Evolutionary conservation across 1,140 invertebrate genomes (phyloP).

Genomic region (Coelopa frigida): DNA sequence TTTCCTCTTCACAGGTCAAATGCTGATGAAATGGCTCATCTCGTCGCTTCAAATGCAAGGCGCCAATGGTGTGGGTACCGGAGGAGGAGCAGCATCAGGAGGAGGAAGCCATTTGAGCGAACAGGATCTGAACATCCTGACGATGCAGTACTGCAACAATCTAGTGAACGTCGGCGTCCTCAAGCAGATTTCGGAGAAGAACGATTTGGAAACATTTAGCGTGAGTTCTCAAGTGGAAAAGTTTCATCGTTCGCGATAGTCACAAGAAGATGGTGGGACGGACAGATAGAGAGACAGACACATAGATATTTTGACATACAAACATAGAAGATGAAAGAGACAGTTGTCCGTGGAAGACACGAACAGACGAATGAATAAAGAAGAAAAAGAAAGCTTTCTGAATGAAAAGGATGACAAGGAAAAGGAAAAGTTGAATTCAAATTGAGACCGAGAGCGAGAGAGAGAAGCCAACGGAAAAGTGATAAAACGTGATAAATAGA

Average conservation of each 20-base stretch:
- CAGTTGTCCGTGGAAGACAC: neutral
- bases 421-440: no score
- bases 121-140: slow-evolving; percentile 67
- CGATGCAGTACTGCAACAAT: slow-evolving; percentile 77
- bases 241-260: neutral
- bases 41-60: slow-evolving; percentile 66
- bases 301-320: neutral
- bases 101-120: slow-evolving; percentile 52
- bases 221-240: slow-evolving; percentile 49
- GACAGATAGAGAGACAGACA: neutral
- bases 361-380: neutral
- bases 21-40: slow-evolving; percentile 82
- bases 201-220: slow-evolving; percentile 60
- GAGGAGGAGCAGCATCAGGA: no score
- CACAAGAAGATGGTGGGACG: neutral
- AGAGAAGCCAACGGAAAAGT: no score
- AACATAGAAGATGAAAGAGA: neutral
- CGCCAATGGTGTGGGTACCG: no score
- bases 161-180: slow-evolving; percentile 82
- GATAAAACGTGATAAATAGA: no score
- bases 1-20: slow-evolving; percentile 61
- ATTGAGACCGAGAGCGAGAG: no score
- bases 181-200: slow-evolving; percentile 54
- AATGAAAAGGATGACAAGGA: neutral
- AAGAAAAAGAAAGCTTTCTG: slow-evolving; percentile 7